Percentiles rank a stretch among this genome's conserved stretches.
phyloP scores from a whole-genome alignment of 2,888 invertebrate genomes.

The Pheosia tremula region DNA sequence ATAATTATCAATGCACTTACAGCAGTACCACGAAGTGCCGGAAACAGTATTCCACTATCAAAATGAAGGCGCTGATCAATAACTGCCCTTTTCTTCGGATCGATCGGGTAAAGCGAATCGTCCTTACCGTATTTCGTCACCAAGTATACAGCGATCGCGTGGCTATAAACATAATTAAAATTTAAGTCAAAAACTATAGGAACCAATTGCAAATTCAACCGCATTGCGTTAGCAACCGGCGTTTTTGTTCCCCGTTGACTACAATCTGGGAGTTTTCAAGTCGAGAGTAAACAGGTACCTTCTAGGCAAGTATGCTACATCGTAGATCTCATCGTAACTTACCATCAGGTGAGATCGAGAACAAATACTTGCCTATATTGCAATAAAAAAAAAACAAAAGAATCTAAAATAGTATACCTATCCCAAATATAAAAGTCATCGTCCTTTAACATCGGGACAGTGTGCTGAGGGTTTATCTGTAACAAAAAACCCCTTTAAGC shows the following conservation, averaged over 20 bases:
- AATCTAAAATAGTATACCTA: constrained; percentile 24
- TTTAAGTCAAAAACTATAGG: too few species aligned
- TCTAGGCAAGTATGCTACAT: too few species aligned
- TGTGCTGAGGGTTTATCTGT: constrained; percentile 82
- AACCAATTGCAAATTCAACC: too few species aligned
- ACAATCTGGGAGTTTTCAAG: too few species aligned
- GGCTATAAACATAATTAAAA: constrained; percentile 16
- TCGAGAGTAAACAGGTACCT: too few species aligned
- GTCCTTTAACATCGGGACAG: constrained; percentile 80
- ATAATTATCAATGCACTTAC: constrained; percentile 43
- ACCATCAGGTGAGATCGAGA: too few species aligned
- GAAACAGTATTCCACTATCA: constrained; percentile 80
- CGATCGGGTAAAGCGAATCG: constrained; percentile 82
- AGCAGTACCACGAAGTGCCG: constrained; percentile 57
- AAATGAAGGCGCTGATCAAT: constrained; percentile 84
- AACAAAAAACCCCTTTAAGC: constrained; percentile 29
- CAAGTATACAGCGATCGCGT: constrained; percentile 84
- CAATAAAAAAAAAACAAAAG: too few species aligned
- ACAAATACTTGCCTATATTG: too few species aligned
- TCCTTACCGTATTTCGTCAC: constrained; percentile 83
- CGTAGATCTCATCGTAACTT: too few species aligned
- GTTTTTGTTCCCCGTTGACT: too few species aligned
- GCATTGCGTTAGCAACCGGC: too few species aligned
- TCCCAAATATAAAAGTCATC: constrained; percentile 83
- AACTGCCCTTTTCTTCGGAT: constrained; percentile 73